Percentiles rank a stretch among this genome's conserved stretches.
phyloP scores from a whole-genome alignment of 2,888 invertebrate species.

The Cacoxenus indagator region DNA sequence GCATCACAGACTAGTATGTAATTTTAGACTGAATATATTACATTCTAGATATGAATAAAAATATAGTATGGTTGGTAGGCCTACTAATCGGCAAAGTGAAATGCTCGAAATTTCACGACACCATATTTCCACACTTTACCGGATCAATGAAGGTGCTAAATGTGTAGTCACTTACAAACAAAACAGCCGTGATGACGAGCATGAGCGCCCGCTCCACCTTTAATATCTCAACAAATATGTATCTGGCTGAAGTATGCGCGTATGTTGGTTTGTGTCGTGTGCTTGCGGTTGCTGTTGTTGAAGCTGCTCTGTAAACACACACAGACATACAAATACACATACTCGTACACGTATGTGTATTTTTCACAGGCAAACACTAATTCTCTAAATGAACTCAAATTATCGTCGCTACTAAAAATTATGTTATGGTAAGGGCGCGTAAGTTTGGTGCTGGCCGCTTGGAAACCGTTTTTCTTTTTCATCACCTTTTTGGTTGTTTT shows the following conservation, averaged over 20 bases:
- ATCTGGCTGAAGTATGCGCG: conserved; percentile 22
- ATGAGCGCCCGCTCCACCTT: neutral
- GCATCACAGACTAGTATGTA: too few species aligned
- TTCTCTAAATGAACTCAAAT: conserved; percentile 51
- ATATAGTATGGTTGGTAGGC: too few species aligned
- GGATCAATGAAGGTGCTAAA: conserved; percentile 49
- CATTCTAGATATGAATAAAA: too few species aligned
- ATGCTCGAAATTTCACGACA: conserved; percentile 1
- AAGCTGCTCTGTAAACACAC: conserved; percentile 27
- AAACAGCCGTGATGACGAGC: conserved; percentile 27
- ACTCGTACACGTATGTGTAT: neutral
- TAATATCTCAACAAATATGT: conserved; percentile 11
- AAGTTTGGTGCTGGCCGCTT: neutral
- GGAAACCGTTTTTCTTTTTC: neutral
- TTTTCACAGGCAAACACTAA: conserved; percentile 45
- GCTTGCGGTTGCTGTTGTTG: conserved; percentile 2
- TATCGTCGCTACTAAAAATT: too few species aligned
- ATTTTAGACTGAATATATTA: too few species aligned
- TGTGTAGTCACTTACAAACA: conserved; percentile 32
- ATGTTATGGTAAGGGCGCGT: conserved; percentile 1
- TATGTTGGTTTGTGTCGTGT: neutral
- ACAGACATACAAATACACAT: conserved; percentile 21
- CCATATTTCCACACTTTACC: conserved; percentile 13
- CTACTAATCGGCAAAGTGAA: neutral
- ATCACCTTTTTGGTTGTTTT: neutral